These are phyloP conservation scores for Gila robusta DNA, from an alignment of 2,797 vertebrate genomes.

Conservation along the genomic window DNA sequence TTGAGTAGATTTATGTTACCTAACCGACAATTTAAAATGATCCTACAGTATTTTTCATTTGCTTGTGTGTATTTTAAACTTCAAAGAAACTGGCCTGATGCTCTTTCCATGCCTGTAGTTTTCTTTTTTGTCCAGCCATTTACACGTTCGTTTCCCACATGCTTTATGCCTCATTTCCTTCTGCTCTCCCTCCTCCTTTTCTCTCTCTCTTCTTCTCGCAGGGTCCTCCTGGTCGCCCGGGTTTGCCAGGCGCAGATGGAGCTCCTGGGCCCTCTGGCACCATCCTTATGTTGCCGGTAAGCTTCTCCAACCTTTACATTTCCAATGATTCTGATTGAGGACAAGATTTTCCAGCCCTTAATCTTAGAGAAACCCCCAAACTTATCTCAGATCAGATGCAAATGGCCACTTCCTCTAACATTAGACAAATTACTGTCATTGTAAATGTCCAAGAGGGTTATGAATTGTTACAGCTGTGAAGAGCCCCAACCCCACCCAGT, in stretches of 20 bases:
- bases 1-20: conserved; percentile 2
- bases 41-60: conserved; percentile 11
- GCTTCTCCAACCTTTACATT: conserved; percentile 59
- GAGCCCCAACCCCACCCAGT: conserved; percentile 60
- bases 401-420: not conserved
- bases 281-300: conserved; percentile 96
- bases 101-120: conserved; percentile 7
- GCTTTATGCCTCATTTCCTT: conserved; percentile 28
- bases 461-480: conserved; percentile 71
- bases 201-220: conserved; percentile 61
- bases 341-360: not conserved
- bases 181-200: conserved; percentile 26
- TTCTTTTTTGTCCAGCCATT: conserved; percentile 12
- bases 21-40: not conserved
- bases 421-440: conserved; percentile 70
- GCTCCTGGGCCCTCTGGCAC: conserved; percentile 94
- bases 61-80: conserved; percentile 16
- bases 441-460: conserved; percentile 74
- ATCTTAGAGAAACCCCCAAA: conserved; percentile 15
- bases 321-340: conserved; percentile 35
- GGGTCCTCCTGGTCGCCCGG: conserved; percentile 93
- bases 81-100: conserved; percentile 5
- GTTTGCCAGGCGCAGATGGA: conserved; percentile 94
- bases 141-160: conserved; percentile 14
- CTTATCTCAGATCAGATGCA: conserved; percentile 68